Evolutionary conservation across 2,797 vertebrate genomes (phyloP).

Genomic region (Sebastolobus altivelis): DNA sequence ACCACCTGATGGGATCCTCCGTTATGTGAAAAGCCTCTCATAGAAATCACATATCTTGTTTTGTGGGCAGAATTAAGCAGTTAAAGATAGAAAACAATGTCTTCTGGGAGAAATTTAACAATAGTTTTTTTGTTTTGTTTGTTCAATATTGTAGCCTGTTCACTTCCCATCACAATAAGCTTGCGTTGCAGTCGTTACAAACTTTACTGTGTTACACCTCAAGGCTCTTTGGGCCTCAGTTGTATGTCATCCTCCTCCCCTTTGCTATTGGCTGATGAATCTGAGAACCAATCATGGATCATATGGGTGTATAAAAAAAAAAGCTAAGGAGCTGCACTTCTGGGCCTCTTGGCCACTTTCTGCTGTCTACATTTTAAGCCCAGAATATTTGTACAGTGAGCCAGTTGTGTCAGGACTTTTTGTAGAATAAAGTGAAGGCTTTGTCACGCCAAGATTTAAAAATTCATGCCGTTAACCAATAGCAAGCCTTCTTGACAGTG

Average conservation of each 20-base stretch:
- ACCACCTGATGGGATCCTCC: slow-evolving; percentile 15
- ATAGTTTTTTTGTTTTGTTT: not conserved
- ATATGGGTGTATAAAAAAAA: not conserved
- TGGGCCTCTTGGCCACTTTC: not conserved
- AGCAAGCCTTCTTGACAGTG: not conserved
- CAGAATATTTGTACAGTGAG: not conserved
- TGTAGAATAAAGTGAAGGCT: not conserved
- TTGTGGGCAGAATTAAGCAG: slow-evolving; percentile 6
- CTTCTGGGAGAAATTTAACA: not conserved
- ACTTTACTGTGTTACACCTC: not conserved
- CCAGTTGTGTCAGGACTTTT: not conserved
- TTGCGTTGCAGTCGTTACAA: not conserved
- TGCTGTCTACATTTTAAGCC: not conserved
- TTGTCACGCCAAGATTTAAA: not conserved
- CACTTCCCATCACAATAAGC: not conserved
- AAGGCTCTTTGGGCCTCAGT: slow-evolving; percentile 1
- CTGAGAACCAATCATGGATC: not conserved
- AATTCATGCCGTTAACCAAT: not conserved
- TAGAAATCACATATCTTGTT: not conserved
- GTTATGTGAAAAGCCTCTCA: slow-evolving; percentile 5
- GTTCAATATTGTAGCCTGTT: not conserved
- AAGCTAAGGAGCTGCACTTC: not conserved
- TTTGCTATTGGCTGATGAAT: slow-evolving; percentile 18
- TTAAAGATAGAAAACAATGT: not conserved
- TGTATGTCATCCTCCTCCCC: not conserved